Evolutionary conservation across 1,140 invertebrate genomes (phyloP).

Genomic region (Zeugodacus cucurbitae): DNA sequence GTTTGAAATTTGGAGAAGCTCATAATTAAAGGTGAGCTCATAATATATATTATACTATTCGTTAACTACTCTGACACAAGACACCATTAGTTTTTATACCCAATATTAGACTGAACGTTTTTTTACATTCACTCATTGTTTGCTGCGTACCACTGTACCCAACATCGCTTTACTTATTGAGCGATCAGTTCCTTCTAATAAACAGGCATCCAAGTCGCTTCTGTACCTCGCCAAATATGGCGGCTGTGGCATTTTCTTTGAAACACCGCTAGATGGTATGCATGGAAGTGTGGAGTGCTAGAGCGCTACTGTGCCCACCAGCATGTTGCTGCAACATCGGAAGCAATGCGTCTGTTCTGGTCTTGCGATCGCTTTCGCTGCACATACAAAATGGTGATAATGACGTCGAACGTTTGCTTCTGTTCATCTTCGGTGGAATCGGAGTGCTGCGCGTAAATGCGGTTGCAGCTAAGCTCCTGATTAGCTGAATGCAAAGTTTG

Average conservation of each 20-base stretch:
- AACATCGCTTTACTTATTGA: constrained; percentile 5
- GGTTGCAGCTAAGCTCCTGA: constrained; percentile 18
- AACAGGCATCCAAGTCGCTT: constrained; percentile 5
- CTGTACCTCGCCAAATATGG: constrained; percentile 26
- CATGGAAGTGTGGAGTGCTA: not conserved
- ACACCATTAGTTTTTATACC: too few species aligned
- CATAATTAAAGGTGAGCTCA: too few species aligned
- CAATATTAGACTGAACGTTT: too few species aligned
- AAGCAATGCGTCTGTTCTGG: not conserved
- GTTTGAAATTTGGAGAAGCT: too few species aligned
- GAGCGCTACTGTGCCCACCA: not conserved
- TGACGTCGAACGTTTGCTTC: not conserved
- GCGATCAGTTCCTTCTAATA: constrained; percentile 34
- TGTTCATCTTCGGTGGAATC: not conserved
- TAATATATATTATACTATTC: too few species aligned
- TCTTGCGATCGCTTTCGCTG: not conserved
- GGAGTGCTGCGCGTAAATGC: not conserved
- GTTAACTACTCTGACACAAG: too few species aligned
- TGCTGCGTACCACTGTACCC: not conserved
- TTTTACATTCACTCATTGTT: too few species aligned
- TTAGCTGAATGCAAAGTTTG: constrained; percentile 33
- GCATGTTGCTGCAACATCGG: not conserved
- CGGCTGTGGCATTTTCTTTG: constrained; percentile 27
- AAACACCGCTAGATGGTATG: constrained; percentile 1
- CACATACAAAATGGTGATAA: not conserved